Evolutionary conservation across 2,797 vertebrate genomes (phyloP).

Genomic region (Macrochelys suwanniensis): DNA sequence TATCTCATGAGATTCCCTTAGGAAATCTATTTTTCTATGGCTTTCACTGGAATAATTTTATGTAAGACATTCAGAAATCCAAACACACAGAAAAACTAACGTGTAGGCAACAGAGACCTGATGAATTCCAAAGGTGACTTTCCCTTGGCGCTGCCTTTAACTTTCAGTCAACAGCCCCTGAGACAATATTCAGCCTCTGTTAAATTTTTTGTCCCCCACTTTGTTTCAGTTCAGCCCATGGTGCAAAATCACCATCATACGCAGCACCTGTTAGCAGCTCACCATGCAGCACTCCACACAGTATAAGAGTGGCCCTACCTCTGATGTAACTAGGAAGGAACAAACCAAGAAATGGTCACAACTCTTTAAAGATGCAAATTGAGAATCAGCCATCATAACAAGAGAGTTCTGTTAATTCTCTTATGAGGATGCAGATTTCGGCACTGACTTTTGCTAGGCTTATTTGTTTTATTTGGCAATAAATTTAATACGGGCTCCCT

Average conservation of each 20-base stretch:
- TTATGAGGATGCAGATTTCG: constrained; percentile 79
- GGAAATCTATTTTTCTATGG: neutral
- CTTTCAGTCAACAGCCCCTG: neutral
- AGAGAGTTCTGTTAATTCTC: constrained; percentile 81
- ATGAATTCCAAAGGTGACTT: neutral
- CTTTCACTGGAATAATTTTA: neutral
- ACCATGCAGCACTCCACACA: neutral
- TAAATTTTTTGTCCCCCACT: neutral
- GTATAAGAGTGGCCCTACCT: neutral
- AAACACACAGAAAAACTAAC: accelerated
- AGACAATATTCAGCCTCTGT: constrained; percentile 15
- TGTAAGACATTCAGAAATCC: neutral
- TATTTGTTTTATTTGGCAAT: constrained; percentile 86
- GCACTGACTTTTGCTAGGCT: constrained; percentile 75
- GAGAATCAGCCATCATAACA: constrained; percentile 83
- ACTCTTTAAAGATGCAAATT: constrained; percentile 87
- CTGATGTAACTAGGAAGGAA: neutral
- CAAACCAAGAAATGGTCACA: constrained; percentile 78
- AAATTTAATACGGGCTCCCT: constrained; percentile 83
- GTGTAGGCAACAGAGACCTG: accelerated
- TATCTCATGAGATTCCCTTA: neutral
- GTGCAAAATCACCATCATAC: accelerated
- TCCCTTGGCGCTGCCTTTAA: neutral
- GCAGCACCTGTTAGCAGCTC: neutral
- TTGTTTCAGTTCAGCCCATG: accelerated